phyloP scores from a whole-genome alignment of 2,888 invertebrate genomes.

The Iphiclides podalirius region DNA sequence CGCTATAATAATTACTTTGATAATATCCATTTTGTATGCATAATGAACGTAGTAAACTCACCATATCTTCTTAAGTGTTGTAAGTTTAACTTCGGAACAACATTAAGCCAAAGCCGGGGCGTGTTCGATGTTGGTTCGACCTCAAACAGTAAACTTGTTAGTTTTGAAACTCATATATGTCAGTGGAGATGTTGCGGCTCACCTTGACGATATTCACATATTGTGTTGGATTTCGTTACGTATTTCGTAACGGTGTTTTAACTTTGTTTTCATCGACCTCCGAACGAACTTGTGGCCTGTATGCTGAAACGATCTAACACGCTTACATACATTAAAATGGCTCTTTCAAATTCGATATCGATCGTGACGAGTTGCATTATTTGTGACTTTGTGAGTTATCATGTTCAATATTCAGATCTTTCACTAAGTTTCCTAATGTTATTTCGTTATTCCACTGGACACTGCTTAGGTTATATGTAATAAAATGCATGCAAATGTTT shows the following conservation, averaged over 20 bases:
- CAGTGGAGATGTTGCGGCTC: slow-evolving; percentile 42
- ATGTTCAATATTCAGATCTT: too few relatives aligned
- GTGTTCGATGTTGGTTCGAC: slow-evolving; percentile 31
- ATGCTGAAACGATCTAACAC: neutral
- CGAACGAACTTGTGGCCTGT: neutral
- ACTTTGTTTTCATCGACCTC: neutral
- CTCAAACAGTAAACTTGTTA: slow-evolving; percentile 34
- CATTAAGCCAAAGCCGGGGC: slow-evolving; percentile 28
- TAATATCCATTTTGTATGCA: slow-evolving; percentile 18
- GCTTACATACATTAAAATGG: neutral
- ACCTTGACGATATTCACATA: slow-evolving; percentile 27
- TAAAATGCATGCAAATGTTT: too few relatives aligned
- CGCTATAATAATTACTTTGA: slow-evolving; percentile 16
- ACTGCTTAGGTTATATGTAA: too few relatives aligned
- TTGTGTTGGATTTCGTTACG: slow-evolving; percentile 33
- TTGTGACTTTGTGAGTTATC: too few relatives aligned
- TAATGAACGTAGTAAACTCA: slow-evolving; percentile 22
- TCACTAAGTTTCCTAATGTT: too few relatives aligned
- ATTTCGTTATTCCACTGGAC: too few relatives aligned
- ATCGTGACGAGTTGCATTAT: too few relatives aligned
- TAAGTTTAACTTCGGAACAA: slow-evolving; percentile 26
- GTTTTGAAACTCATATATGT: slow-evolving; percentile 47
- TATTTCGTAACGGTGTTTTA: slow-evolving; percentile 29
- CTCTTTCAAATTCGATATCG: too few relatives aligned
- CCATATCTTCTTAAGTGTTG: slow-evolving; percentile 28